Base-by-base conservation (phyloP, 2,113 vertebrate species). In the Mastomys natalensis region DNA sequence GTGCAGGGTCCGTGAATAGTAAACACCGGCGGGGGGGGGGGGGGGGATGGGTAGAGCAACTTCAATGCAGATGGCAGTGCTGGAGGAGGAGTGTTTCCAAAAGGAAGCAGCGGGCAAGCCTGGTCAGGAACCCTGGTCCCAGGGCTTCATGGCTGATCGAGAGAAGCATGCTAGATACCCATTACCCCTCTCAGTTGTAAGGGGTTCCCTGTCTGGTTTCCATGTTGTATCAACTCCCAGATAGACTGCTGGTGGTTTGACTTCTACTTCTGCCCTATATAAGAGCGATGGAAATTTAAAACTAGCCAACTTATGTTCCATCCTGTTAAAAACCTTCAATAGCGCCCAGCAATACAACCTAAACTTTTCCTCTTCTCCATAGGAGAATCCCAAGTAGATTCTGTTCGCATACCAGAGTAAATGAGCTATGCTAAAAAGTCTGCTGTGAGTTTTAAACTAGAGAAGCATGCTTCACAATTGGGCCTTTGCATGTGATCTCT, bases 41-140 rank as follows among this genome's bases (percentile, higher is more conserved):
- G 4, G 53, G 16, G 60, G 70, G 7, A 9, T 58, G 53, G 34
- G 45, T 5, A 93, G 58, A 31, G 29, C 19, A 74, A 3, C 8
- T 45, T 48, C 29, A 13, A n/a, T 26, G 21, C 21, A 17, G 68
- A 60, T 5, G 3, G 3, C 13, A 7, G 40, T 34, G 12, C 31
- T 7, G 43, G 31, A 22, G 9, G 10, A 45, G 7, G 12, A 48
- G 37, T 24, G 37, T 4, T 85, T 81, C 90, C 93, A 78, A 7
- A 12, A 7, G 15, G 66, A 55, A 55, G 48, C 22, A 15, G 13
- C 66, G 13, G 12, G 16, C 7, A 17, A 29, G 68, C n/a, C 87
- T n/a, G 43, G 58, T 5, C n/a, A 40, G 34, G 0, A 0, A 26
- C 68, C 53, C 16, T 1, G 11, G 15, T 12, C 60, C 45, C 51